Base-by-base conservation (phyloP, 2,797 vertebrate species). In the Macropodus opercularis region DNA sequence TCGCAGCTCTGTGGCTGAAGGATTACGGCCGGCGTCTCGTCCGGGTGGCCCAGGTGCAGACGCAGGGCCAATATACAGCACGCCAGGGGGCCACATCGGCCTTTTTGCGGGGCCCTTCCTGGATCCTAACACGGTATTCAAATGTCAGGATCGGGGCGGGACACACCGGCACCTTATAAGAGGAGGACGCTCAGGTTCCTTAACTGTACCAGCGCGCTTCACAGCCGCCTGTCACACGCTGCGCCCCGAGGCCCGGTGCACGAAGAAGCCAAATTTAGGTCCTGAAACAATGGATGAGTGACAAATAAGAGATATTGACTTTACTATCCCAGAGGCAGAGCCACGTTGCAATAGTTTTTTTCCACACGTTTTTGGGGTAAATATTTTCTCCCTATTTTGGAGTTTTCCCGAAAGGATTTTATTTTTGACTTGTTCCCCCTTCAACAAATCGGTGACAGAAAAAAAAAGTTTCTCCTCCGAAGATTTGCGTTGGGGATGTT, bases 71-170 rank as follows among this genome's bases (percentile, higher is more conserved):
- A 91, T 92, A 90, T 86, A 87, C 91, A 90, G 89, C 91, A 85
- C 93, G 79, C 90, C 92, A 93, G 92, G 92, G 92, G 92, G 92
- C 91, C 90, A 89, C 85, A 90, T 87, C 68, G 86, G 84, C 80
- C 87, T 84, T 88, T 88, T 57, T 43, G 46, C 69, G 8, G 69
- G 82, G 78, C 76, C 87, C 75, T 90, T 91, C 88, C 89, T 86
- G 86, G 60, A 76, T 82, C 80, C 77, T 36, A 57, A 66, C 69
- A 56, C 76, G 24, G 50, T 80, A 90, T 91, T 90, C 84, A 90
- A 87, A 91, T 89, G 35, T 49, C 11, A 5, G 34, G 56, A 17
- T 44, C 60, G 35, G 86, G 89, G 90, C 85, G 87, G 86, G 63
- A 50, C 72, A 72, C 58, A 48, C 34, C 75, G 63, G 85, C 43